Evolutionary conservation across 2,888 invertebrate genomes (phyloP).

Genomic region (Caenorhabditis sp.): DNA sequence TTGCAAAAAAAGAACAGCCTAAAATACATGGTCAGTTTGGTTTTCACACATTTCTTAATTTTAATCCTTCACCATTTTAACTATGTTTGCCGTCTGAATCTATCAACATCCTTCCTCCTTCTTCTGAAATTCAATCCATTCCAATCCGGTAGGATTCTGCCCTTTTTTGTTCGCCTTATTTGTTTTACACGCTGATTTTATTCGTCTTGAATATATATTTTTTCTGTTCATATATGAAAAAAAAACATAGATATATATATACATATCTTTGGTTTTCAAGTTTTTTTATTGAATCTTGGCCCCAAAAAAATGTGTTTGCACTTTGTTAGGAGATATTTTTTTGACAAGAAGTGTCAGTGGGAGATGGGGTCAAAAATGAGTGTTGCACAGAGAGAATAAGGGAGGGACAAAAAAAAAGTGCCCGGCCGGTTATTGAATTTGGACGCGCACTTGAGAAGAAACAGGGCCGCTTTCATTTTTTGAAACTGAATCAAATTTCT

Average conservation of each 20-base stretch:
- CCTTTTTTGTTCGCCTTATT: not conserved
- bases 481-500: slow-evolving; percentile 32
- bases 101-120: too few species aligned
- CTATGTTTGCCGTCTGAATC: not conserved
- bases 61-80: not conserved
- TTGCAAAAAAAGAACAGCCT: not conserved
- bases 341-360: not conserved
- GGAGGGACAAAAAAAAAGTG: not conserved
- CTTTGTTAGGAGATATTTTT: not conserved
- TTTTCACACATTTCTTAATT: not conserved
- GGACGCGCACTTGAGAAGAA: slow-evolving; percentile 23
- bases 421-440: slow-evolving; percentile 34
- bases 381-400: not conserved
- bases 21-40: not conserved
- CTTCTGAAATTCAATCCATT: not conserved
- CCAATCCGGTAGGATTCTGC: not conserved
- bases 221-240: not conserved
- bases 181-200: not conserved
- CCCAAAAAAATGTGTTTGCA: not conserved
- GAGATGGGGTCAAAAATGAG: not conserved
- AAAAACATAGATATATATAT: too few species aligned
- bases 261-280: too few species aligned
- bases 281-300: not conserved
- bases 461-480: slow-evolving; percentile 1
- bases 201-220: not conserved